These are phyloP conservation scores for Drosophila santomea DNA, from an alignment of 1,140 invertebrate species.

Conservation along the genomic window DNA sequence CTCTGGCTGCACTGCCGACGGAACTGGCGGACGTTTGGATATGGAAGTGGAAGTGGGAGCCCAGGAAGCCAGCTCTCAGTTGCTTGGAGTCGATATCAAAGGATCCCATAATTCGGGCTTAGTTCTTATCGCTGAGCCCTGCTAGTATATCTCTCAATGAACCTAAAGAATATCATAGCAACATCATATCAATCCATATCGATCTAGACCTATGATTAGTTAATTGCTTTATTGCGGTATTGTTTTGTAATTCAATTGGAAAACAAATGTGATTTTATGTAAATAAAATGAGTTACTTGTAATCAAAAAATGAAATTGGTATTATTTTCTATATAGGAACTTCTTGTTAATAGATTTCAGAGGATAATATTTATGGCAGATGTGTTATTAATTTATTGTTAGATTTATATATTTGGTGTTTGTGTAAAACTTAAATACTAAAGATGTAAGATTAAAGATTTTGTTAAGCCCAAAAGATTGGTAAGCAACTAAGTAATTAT, in stretches of 20 bases:
- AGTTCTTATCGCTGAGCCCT: slow-evolving; percentile 3
- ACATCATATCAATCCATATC: slow-evolving; percentile 83
- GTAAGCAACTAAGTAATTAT: too few relatives aligned
- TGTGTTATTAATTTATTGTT: neutral
- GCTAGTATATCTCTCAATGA: slow-evolving; percentile 55
- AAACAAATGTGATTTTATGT: slow-evolving; percentile 63
- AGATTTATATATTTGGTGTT: neutral
- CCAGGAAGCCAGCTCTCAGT: slow-evolving; percentile 41
- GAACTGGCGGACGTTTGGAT: slow-evolving; percentile 33
- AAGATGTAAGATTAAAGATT: too few relatives aligned
- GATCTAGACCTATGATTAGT: slow-evolving; percentile 57
- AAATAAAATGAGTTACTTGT: slow-evolving; percentile 24
- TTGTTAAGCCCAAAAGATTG: too few relatives aligned
- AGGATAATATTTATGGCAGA: neutral
- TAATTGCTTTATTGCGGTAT: slow-evolving; percentile 36
- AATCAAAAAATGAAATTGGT: neutral
- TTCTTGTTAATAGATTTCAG: too few relatives aligned
- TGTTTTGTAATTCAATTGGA: slow-evolving; percentile 30
- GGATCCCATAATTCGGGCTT: slow-evolving; percentile 45
- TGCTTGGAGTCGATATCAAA: slow-evolving; percentile 62
- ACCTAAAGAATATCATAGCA: slow-evolving; percentile 83
- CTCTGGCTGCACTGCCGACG: slow-evolving; percentile 73
- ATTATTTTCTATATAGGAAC: too few relatives aligned
- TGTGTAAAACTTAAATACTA: too few relatives aligned
- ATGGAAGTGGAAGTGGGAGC: neutral